Evolutionary conservation across 2,888 invertebrate genomes (phyloP).

Genomic region (Harmothoe impar): DNA sequence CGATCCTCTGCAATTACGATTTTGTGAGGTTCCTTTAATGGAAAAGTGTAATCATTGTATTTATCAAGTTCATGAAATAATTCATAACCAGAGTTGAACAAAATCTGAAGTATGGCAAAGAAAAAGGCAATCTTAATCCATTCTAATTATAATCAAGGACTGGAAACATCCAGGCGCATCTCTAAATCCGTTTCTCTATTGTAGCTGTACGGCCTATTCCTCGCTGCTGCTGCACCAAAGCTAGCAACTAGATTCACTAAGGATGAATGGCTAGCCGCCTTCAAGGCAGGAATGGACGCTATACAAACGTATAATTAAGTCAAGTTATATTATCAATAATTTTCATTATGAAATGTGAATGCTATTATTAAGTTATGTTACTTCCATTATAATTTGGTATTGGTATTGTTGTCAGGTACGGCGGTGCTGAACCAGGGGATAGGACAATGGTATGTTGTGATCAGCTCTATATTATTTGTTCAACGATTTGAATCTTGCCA

Average conservation of each 20-base stretch:
- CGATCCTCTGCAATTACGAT: too few relatives aligned
- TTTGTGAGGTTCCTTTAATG: too few relatives aligned
- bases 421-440: conserved; percentile 89
- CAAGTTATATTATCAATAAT: background rate
- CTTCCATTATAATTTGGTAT: background rate
- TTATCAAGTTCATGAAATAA: too few relatives aligned
- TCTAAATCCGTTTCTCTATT: conserved; percentile 14
- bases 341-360: background rate
- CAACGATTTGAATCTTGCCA: too few relatives aligned
- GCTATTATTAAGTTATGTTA: background rate
- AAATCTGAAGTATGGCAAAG: background rate
- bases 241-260: conserved; percentile 70
- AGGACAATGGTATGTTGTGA: conserved; percentile 88
- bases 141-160: background rate
- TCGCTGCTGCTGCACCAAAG: conserved; percentile 85
- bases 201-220: conserved; percentile 89
- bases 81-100: too few relatives aligned
- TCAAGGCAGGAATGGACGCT: conserved; percentile 86
- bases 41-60: too few relatives aligned
- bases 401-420: conserved; percentile 85
- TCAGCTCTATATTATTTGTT: background rate
- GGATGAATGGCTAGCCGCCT: conserved; percentile 85
- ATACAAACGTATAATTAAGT: conserved; percentile 85
- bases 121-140: background rate
- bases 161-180: background rate